Evolutionary conservation across 2,797 vertebrate genomes (phyloP), one percentile per base, ranked within the genome.

Genomic region (Muraenolepis orangiensis): DNA sequence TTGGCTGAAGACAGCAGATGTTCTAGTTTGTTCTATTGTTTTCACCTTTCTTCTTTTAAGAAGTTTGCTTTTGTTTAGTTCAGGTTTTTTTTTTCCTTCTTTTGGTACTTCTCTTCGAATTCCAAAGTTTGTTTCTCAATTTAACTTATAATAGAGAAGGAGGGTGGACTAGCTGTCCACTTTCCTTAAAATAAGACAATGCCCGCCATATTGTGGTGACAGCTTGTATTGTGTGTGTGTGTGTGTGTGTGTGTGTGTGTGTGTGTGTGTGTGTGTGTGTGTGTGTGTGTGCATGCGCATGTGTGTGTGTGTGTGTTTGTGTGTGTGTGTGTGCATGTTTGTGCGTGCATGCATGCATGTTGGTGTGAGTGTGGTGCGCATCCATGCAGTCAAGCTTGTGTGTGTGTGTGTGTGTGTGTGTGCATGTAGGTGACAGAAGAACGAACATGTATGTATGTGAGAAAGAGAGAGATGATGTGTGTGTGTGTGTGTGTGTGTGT

Each of bases 111-210:
- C 80, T 82, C 82, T 82, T 88, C 88, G 79, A 88, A 88, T 86
- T 85, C 51, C 71, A 85, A 80, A 80, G 83, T 87, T 88, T 86
- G 81, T 88, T 87, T 82, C 79, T 86, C 84, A 90, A 90, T 87
- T 91, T 91, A 88, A 87, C 80, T 72, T 81, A 87, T 89, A 90
- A 91, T 89, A 87, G 88, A 91, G 90, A 92, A 80, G 87, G 91
- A 91, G 91, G 91, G 87, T 91, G 91, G 88, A 88, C 83, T 84
- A 91, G 91, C 91, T 92, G 91, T 91, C 91, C 89, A 89, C 86
- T 92, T 77, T 81, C 78, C 86, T 90, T 88, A 87, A 89, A 91
- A 89, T 85, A 90, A 91, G 90, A 92, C 91, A 92, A 92, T 91
- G 80, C 85, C 88, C 86, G 83, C 84, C 91, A 91, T 89, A 91